phyloP scores from a whole-genome alignment of 2,113 vertebrate species.

The Catagonus wagneri region DNA sequence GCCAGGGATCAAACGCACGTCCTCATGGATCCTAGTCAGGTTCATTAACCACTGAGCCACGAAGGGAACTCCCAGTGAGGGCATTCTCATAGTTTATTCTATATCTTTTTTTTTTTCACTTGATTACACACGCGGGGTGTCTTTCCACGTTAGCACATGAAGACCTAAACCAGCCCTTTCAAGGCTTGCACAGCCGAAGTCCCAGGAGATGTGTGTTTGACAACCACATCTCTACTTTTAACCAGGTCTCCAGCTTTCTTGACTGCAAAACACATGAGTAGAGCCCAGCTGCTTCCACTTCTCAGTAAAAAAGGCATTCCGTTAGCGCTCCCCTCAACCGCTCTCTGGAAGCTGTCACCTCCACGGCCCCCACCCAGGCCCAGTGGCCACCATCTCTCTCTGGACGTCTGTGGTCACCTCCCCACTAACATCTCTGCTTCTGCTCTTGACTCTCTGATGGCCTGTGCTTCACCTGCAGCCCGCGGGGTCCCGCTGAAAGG shows the following conservation, averaged over 20 bases:
- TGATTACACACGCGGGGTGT: background rate
- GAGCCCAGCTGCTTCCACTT: background rate
- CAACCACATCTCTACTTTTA: background rate
- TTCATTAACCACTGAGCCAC: too few species aligned
- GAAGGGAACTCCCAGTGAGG: too few species aligned
- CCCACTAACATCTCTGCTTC: background rate
- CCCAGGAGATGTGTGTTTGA: background rate
- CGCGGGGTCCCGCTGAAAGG: background rate
- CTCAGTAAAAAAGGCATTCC: background rate
- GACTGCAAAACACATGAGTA: background rate
- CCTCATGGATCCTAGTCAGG: too few species aligned
- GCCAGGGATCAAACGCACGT: too few species aligned
- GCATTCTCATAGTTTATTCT: too few species aligned
- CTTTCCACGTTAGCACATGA: fast-evolving
- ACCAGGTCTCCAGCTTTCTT: background rate
- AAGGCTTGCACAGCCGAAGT: fast-evolving
- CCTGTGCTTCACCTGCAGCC: background rate
- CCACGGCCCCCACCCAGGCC: background rate
- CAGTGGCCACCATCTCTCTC: fast-evolving
- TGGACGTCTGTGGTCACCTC: background rate
- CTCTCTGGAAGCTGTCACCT: background rate
- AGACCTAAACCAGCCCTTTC: background rate
- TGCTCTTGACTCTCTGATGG: too few species aligned
- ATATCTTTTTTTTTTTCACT: background rate
- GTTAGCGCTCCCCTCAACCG: fast-evolving